Percentiles rank a stretch among this genome's conserved stretches.
These are phyloP conservation scores for Hedya salicella DNA, from an alignment of 2,888 invertebrate species.

Conservation along the genomic window DNA sequence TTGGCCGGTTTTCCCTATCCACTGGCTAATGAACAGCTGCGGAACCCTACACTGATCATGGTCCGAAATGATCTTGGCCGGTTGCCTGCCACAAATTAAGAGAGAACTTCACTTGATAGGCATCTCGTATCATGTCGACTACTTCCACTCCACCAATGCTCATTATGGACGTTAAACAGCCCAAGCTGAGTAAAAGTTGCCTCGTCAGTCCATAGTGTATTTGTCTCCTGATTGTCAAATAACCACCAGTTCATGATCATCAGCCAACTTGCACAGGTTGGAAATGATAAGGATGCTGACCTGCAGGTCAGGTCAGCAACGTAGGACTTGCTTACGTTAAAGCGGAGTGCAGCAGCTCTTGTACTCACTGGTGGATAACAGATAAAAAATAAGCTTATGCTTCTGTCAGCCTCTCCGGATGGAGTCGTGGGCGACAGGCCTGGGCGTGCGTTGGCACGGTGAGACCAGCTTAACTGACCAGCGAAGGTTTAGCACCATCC, in stretches of 20 bases:
- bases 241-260: conserved; percentile 16
- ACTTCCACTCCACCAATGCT: conserved; percentile 17
- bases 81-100: conserved; percentile 16
- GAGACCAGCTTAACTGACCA: conserved; percentile 8
- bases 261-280: conserved; percentile 14
- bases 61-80: too few relatives aligned
- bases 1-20: too few relatives aligned
- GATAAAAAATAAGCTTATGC: conserved; percentile 11
- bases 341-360: conserved; percentile 17
- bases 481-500: conserved; percentile 10
- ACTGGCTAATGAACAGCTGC: too few relatives aligned
- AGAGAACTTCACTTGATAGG: conserved; percentile 11
- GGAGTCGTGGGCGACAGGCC: conserved; percentile 10
- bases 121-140: background rate
- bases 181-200: conserved; percentile 7
- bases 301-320: conserved; percentile 2
- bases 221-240: conserved; percentile 10
- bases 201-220: conserved; percentile 10
- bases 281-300: conserved; percentile 4
- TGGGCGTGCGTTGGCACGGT: conserved; percentile 9
- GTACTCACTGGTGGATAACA: conserved; percentile 24
- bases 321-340: conserved; percentile 19
- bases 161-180: conserved; percentile 17
- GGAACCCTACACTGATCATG: too few relatives aligned
- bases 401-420: conserved; percentile 15